These are phyloP conservation scores for Watsonalla cultraria DNA, from an alignment of 2,888 invertebrate species.

Conservation along the genomic window DNA sequence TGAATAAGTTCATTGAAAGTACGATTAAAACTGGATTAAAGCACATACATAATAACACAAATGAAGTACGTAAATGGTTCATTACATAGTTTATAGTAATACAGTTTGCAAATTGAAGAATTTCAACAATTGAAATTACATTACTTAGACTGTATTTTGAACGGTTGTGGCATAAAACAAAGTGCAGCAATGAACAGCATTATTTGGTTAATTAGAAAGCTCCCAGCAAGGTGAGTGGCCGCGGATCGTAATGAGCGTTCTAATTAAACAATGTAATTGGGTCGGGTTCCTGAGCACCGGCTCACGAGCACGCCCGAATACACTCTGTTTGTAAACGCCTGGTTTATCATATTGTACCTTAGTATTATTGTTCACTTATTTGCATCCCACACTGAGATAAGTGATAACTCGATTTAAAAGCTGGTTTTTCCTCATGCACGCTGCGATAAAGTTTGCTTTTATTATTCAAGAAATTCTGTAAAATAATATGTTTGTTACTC, in stretches of 20 bases:
- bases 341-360: constrained; percentile 8
- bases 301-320: constrained; percentile 7
- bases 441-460: no score
- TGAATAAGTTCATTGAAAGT: no score
- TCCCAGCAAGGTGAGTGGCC: constrained; percentile 14
- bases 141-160: no score
- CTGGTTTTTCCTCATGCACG: no score
- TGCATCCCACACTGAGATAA: background rate
- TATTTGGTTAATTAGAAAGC: background rate
- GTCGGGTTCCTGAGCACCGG: constrained; percentile 18
- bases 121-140: no score
- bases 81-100: no score
- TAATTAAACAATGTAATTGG: constrained; percentile 41
- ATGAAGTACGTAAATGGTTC: background rate
- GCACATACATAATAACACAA: background rate
- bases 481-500: no score
- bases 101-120: no score
- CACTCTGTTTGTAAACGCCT: constrained; percentile 10
- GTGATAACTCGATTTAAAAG: no score
- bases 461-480: no score
- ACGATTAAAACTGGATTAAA: no score
- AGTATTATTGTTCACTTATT: background rate
- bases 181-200: background rate
- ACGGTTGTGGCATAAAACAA: background rate
- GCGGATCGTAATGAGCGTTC: constrained; percentile 23